Conservation (phyloP, 2,888 invertebrate genomes). For the Noctua janthe region DNA sequence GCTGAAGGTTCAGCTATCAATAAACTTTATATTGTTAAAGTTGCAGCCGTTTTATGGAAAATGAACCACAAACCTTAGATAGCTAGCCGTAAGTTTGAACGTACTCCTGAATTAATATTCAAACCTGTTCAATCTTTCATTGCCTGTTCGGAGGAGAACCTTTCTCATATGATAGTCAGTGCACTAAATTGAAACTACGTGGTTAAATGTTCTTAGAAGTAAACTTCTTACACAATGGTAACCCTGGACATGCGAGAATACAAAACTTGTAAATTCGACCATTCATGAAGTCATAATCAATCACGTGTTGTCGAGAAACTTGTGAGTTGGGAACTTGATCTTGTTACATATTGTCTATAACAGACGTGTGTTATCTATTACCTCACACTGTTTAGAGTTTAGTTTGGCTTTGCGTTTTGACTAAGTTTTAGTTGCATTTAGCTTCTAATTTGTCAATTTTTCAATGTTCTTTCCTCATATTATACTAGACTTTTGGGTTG, state of each 20-base stretch:
- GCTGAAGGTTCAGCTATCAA: conserved; percentile 49
- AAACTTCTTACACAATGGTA: not conserved
- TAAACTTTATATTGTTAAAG: conserved; percentile 54
- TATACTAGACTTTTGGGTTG: not conserved
- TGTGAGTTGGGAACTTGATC: conserved; percentile 21
- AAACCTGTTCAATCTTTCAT: conserved; percentile 6
- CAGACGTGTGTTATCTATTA: conserved; percentile 19
- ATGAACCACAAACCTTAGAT: conserved; percentile 25
- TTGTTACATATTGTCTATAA: conserved; percentile 16
- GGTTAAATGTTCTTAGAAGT: not conserved
- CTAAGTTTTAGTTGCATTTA: not conserved
- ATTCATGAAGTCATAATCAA: conserved; percentile 41
- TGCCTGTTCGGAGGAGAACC: no score
- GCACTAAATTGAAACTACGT: not conserved
- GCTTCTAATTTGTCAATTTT: not conserved
- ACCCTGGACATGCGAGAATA: not conserved
- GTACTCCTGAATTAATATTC: conserved; percentile 18
- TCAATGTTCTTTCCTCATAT: not conserved
- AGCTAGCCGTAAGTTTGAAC: conserved; percentile 5
- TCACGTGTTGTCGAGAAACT: conserved; percentile 28
- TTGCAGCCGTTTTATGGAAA: conserved; percentile 25
- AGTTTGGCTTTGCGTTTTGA: not conserved
- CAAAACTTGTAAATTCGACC: conserved; percentile 25
- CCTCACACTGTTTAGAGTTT: not conserved
- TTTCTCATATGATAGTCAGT: not conserved